Percentiles rank a stretch among this genome's conserved stretches.
Evolutionary conservation across 1,140 invertebrate species (phyloP).

Genomic region (Apis laboriosa): DNA sequence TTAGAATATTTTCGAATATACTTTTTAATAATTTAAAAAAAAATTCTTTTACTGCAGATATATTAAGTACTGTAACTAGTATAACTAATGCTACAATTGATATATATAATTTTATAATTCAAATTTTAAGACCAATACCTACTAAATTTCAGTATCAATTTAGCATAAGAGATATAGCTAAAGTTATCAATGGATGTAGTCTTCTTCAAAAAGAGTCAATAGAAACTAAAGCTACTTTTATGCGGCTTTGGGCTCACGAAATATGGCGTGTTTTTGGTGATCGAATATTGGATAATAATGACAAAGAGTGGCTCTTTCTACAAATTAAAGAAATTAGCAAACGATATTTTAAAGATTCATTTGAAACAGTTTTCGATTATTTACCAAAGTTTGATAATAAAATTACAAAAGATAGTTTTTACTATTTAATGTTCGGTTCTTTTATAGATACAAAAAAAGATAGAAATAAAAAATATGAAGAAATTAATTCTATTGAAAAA

Average conservation of each 20-base stretch:
- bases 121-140: constrained; percentile 82
- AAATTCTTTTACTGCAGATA: constrained; percentile 83
- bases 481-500: constrained; percentile 82
- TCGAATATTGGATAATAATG: constrained; percentile 83
- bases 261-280: constrained; percentile 86
- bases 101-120: constrained; percentile 82
- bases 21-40: constrained; percentile 82
- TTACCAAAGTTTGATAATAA: constrained; percentile 75
- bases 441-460: constrained; percentile 82
- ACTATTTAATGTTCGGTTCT: constrained; percentile 85
- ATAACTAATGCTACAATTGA: constrained; percentile 85
- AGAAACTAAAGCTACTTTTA: constrained; percentile 79
- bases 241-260: constrained; percentile 87
- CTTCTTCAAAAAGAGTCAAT: constrained; percentile 85
- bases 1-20: constrained; percentile 84
- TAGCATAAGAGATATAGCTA: constrained; percentile 84
- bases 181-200: constrained; percentile 84
- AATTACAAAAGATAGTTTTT: constrained; percentile 83
- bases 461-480: constrained; percentile 84
- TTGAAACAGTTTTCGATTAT: constrained; percentile 78
- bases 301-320: constrained; percentile 83
- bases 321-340: constrained; percentile 79
- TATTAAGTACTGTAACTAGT: constrained; percentile 80
- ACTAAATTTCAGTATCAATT: constrained; percentile 86
- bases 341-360: constrained; percentile 82